Percentiles rank a stretch among this genome's conserved stretches.
These are phyloP conservation scores for Ornithoptera alexandrae DNA, from an alignment of 2,888 invertebrate species.

Conservation along the genomic window DNA sequence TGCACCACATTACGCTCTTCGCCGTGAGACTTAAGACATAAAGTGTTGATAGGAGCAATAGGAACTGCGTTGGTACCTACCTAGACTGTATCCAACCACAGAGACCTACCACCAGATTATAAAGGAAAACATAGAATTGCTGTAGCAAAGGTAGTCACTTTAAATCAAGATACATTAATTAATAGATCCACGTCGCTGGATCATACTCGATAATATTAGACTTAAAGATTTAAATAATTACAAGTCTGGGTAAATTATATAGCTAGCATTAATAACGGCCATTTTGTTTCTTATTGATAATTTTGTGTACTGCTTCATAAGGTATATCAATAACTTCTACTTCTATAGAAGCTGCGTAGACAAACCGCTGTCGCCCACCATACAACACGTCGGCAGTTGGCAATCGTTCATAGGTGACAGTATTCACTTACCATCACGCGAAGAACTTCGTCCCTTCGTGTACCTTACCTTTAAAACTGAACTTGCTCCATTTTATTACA, in stretches of 20 bases:
- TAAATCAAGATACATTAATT: constrained; percentile 22
- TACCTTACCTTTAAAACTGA: background rate
- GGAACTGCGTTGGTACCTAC: too few species aligned
- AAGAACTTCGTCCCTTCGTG: too few species aligned
- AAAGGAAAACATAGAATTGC: background rate
- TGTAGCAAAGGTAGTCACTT: constrained; percentile 15
- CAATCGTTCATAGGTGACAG: too few species aligned
- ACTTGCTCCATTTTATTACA: background rate
- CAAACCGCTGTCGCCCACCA: too few species aligned
- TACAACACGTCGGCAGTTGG: too few species aligned
- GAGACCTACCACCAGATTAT: too few species aligned
- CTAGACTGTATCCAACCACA: too few species aligned
- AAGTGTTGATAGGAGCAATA: too few species aligned
- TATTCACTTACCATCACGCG: background rate
- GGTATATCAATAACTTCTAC: constrained; percentile 1
- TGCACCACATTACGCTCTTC: too few species aligned
- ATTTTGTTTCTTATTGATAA: constrained; percentile 13
- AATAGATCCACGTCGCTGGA: constrained; percentile 13
- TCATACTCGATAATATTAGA: constrained; percentile 20
- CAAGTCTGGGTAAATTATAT: constrained; percentile 17
- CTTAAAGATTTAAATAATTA: constrained; percentile 27
- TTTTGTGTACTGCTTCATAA: constrained; percentile 5
- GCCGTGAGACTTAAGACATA: too few species aligned
- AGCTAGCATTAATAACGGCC: constrained; percentile 20
- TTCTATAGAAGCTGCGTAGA: constrained; percentile 2